Base-by-base conservation (phyloP, 2,113 vertebrate genomes). In the Hylia prasina region DNA sequence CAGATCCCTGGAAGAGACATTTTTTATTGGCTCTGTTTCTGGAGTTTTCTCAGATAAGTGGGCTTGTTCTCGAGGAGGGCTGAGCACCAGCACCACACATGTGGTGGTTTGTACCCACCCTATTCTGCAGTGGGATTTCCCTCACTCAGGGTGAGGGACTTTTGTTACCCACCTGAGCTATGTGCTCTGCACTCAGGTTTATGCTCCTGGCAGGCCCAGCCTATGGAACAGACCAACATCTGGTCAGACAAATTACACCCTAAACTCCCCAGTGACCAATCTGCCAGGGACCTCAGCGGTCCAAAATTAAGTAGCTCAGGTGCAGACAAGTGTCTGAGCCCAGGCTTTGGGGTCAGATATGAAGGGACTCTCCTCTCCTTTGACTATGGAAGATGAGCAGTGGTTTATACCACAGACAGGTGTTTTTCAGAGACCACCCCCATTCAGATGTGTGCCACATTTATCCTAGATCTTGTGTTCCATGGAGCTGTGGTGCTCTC, bases 11-110 rank as follows among this genome's bases (percentile, higher is more conserved):
- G 47, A 87, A 40, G 15, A 66, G 18, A 47, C 39, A 1, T 11
- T 56, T 63, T 71, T 64, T 33, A 68, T 54, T 56, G 19, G 37
- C 15, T 69, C 27, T 0, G 0, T 61, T 60, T 72, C 66, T 82
- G 61, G 31, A 23, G 24, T 28, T 37, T 71, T 87, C 58, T 58
- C 79, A 56, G 27, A 4, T 35, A 25, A 57, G 9, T 14, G 9
- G 58, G 27, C 19, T 12, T 24, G 15, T 81, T 78, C 78, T 80
- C 42, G 47, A 78, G 97, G 68, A 98, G 89, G 39, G 12, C 53
- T 70, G 66, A 91, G 58, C 70, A 85, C 47, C 75, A 73, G 76
- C 39, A 44, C 4, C 3, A 3, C 13, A 31, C 11, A 9, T 2
- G 1, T 42, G 47, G 76, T 39, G 16, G 8, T 37, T 28, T 48